Conservation (phyloP, 2,113 vertebrate genomes). For the Sinocyclocheilus rhinocerous region DNA sequence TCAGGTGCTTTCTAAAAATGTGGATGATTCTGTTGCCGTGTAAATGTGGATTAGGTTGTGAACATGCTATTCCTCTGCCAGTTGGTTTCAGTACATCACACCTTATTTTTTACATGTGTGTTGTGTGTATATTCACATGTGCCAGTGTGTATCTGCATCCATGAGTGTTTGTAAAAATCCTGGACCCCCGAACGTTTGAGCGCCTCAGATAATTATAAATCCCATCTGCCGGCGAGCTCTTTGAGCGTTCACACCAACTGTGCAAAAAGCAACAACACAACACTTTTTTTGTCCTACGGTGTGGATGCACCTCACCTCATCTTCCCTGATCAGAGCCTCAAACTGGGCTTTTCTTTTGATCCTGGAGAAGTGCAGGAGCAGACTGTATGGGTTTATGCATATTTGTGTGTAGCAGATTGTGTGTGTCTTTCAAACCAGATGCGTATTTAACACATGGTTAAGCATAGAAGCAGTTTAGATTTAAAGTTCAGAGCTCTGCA, state of each 20-base stretch:
- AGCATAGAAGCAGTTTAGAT: neutral
- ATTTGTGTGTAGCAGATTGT: slow-evolving; percentile 10
- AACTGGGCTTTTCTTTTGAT: neutral
- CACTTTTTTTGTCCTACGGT: neutral
- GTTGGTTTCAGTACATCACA: neutral
- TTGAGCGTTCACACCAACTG: neutral
- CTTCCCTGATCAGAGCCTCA: neutral
- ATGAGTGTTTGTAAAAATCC: slow-evolving; percentile 20
- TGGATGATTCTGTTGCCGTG: neutral
- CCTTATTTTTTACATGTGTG: neutral
- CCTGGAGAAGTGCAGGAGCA: neutral
- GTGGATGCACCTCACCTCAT: slow-evolving; percentile 1
- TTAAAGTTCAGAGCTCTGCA: slow-evolving; percentile 6
- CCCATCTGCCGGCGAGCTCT: slow-evolving; percentile 21
- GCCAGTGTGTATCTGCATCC: slow-evolving; percentile 5
- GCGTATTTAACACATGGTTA: slow-evolving; percentile 23
- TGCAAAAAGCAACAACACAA: slow-evolving; percentile 10
- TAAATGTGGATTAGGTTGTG: neutral
- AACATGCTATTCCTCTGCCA: neutral
- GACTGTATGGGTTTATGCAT: neutral
- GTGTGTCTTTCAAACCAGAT: slow-evolving; percentile 7
- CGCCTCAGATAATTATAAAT: slow-evolving; percentile 31
- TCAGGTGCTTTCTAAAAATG: neutral
- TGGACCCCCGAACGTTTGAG: slow-evolving; percentile 28
- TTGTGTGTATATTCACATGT: slow-evolving; percentile 9